phyloP scores from a whole-genome alignment of 2,113 vertebrate genomes.

The Mugil cephalus region DNA sequence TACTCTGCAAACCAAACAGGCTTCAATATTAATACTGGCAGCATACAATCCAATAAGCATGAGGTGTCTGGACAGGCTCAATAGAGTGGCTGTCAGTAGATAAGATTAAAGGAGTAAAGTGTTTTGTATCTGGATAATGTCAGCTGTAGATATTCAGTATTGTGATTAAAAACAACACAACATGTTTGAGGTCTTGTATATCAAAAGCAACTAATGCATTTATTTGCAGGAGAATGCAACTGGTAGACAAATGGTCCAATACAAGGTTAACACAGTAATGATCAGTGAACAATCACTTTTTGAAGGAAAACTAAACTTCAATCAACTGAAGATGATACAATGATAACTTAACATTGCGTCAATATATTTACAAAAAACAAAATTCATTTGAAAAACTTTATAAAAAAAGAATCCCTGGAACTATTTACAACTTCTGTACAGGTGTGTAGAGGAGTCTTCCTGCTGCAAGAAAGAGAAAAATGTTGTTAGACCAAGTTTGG shows the following conservation, averaged over 20 bases:
- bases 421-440: conserved; percentile 86
- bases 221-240: conserved; percentile 48
- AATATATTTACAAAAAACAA: conserved; percentile 45
- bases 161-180: not conserved
- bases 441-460: conserved; percentile 51
- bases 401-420: conserved; percentile 38
- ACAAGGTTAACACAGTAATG: conserved; percentile 19
- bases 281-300: conserved; percentile 14
- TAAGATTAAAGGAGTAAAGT: too few relatives aligned
- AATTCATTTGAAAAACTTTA: conserved; percentile 32
- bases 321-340: conserved; percentile 42
- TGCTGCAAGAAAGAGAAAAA: conserved; percentile 72
- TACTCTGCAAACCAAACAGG: too few relatives aligned
- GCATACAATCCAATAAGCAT: too few relatives aligned
- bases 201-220: conserved; percentile 37
- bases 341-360: conserved; percentile 78
- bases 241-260: conserved; percentile 23
- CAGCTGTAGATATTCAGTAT: not conserved
- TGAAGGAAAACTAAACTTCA: not conserved
- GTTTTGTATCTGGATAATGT: not conserved
- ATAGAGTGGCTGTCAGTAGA: too few relatives aligned
- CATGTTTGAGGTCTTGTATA: not conserved
- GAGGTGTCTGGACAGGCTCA: too few relatives aligned
- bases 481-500: not conserved
- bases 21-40: too few relatives aligned